Percentiles rank a stretch among this genome's conserved stretches.
Evolutionary conservation across 2,113 vertebrate species (phyloP).

Genomic region (Amblyopsis rosae): DNA sequence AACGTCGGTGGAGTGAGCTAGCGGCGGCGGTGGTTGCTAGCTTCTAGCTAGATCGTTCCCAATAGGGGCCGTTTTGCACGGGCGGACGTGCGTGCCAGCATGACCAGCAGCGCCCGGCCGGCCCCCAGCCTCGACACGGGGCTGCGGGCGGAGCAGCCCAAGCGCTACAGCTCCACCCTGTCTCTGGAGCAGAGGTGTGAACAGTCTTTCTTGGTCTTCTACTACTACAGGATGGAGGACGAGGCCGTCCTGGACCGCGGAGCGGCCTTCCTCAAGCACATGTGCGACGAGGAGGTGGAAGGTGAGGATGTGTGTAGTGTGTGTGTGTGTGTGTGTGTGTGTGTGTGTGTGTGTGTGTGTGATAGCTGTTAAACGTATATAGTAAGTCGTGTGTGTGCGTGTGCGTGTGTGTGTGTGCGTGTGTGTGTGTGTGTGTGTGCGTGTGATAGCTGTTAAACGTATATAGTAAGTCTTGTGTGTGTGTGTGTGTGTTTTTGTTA

Average conservation of each 20-base stretch:
- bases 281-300: slow-evolving; percentile 96
- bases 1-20: neutral
- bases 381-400: too few species aligned
- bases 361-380: neutral
- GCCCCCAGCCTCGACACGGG: slow-evolving; percentile 74
- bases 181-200: slow-evolving; percentile 93
- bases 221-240: slow-evolving; percentile 99
- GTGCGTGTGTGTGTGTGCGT: neutral
- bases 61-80: slow-evolving; percentile 18
- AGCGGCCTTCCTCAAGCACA: slow-evolving; percentile 92
- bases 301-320: slow-evolving; percentile 73
- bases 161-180: slow-evolving; percentile 79
- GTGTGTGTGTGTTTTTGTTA: too few species aligned
- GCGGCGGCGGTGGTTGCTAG: neutral
- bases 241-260: slow-evolving; percentile 98
- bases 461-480: too few species aligned
- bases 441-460: too few species aligned
- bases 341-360: too few species aligned
- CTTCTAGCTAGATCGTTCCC: neutral
- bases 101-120: slow-evolving; percentile 70
- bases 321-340: neutral
- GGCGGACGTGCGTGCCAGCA: slow-evolving; percentile 57
- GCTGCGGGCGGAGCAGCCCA: slow-evolving; percentile 84
- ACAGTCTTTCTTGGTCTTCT: slow-evolving; percentile 97
- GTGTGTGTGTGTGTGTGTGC: neutral